Evolutionary conservation across 1,140 invertebrate species (phyloP).

Genomic region (Lerema accius): DNA sequence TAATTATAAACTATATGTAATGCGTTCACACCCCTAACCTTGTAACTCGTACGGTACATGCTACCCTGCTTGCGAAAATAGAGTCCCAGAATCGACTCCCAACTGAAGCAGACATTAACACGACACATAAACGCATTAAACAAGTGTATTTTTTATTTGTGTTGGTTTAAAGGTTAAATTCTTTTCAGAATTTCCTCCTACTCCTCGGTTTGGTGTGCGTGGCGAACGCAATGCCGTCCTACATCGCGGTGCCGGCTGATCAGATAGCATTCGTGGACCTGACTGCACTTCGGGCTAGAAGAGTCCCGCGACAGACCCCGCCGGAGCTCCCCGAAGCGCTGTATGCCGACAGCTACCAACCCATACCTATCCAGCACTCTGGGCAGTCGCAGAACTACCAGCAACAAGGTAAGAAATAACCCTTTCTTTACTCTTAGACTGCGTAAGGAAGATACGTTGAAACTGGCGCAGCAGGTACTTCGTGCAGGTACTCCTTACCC

Average conservation of each 20-base stretch:
- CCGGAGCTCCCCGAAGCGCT: constrained; percentile 52
- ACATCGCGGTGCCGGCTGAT: constrained; percentile 84
- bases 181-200: constrained; percentile 57
- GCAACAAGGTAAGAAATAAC: constrained; percentile 53
- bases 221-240: constrained; percentile 79
- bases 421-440: too few relatives aligned
- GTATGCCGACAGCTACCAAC: constrained; percentile 64
- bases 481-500: too few relatives aligned
- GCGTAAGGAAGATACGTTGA: too few relatives aligned
- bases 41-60: too few relatives aligned
- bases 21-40: too few relatives aligned
- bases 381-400: constrained; percentile 59
- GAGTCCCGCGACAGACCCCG: constrained; percentile 73
- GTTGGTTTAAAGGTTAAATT: constrained; percentile 7
- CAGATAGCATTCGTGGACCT: constrained; percentile 81
- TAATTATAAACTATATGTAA: too few relatives aligned
- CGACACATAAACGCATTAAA: too few relatives aligned
- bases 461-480: too few relatives aligned
- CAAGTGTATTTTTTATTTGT: too few relatives aligned
- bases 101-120: too few relatives aligned
- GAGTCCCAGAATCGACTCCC: too few relatives aligned
- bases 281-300: constrained; percentile 47
- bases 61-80: too few relatives aligned
- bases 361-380: constrained; percentile 51
- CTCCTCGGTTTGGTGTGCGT: constrained; percentile 55